These are phyloP conservation scores for Oppia nitens DNA, from an alignment of 1,140 invertebrate genomes.

Conservation along the genomic window DNA sequence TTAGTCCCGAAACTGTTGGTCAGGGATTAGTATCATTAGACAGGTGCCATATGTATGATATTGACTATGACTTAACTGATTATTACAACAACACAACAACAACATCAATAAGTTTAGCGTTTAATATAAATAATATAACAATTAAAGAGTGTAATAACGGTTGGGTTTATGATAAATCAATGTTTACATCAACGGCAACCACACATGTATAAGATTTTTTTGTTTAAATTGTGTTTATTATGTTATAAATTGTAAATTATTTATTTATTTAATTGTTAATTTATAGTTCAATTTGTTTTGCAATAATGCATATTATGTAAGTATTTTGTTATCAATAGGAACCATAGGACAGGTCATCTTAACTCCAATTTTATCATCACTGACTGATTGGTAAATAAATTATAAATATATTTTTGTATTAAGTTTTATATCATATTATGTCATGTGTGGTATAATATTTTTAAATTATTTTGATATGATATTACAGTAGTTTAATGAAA, in stretches of 20 bases:
- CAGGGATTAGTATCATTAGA: background rate
- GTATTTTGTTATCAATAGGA: conserved; percentile 44
- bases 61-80: conserved; percentile 18
- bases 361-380: conserved; percentile 49
- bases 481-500: no score
- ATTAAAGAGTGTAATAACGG: conserved; percentile 25
- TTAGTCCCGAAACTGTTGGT: conserved; percentile 7
- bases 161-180: conserved; percentile 29
- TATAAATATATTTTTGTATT: background rate
- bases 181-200: conserved; percentile 28
- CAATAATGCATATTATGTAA: conserved; percentile 43
- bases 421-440: background rate
- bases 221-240: background rate
- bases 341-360: conserved; percentile 50
- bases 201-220: conserved; percentile 25
- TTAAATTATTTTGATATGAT: no score
- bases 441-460: no score
- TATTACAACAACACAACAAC: no score
- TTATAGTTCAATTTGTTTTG: conserved; percentile 46
- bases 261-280: no score
- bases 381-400: conserved; percentile 42
- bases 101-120: background rate
- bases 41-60: conserved; percentile 21
- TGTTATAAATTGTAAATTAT: background rate
- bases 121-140: conserved; percentile 7